Percentiles rank a stretch among this genome's conserved stretches.
phyloP scores from a whole-genome alignment of 2,797 vertebrate genomes.

The Urosaurus nigricauda region DNA sequence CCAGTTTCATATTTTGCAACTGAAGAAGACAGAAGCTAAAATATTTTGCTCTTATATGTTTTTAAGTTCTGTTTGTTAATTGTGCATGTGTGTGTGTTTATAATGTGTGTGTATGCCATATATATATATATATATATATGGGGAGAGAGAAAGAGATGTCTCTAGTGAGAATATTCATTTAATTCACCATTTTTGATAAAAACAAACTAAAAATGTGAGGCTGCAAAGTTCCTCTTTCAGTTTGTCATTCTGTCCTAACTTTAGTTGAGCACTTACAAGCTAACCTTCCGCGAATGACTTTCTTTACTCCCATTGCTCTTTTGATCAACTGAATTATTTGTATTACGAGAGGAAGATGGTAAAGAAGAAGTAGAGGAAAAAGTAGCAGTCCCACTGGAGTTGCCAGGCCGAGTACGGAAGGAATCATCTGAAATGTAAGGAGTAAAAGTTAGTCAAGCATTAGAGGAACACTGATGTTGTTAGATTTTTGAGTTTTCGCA shows the following conservation, averaged over 20 bases:
- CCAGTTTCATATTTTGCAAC: no score
- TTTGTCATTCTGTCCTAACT: slow-evolving; percentile 25
- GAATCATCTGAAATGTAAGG: slow-evolving; percentile 85
- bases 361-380: slow-evolving; percentile 68
- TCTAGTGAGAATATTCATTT: background rate
- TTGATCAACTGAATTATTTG: slow-evolving; percentile 77
- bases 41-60: no score
- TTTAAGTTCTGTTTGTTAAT: no score
- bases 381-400: slow-evolving; percentile 59
- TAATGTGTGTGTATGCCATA: no score
- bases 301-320: slow-evolving; percentile 87
- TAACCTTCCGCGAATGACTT: slow-evolving; percentile 86
- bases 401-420: slow-evolving; percentile 77
- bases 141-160: background rate
- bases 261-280: slow-evolving; percentile 82
- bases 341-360: slow-evolving; percentile 68
- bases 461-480: background rate
- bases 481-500: background rate
- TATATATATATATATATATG: no score
- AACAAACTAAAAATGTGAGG: slow-evolving; percentile 23
- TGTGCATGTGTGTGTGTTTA: no score
- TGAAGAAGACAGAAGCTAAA: no score
- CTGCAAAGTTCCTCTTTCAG: slow-evolving; percentile 21
- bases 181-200: background rate
- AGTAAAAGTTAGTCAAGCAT: slow-evolving; percentile 38